Percentiles rank a stretch among this genome's conserved stretches.
phyloP scores from a whole-genome alignment of 2,113 vertebrate genomes.

The Larimichthys polyactis region DNA sequence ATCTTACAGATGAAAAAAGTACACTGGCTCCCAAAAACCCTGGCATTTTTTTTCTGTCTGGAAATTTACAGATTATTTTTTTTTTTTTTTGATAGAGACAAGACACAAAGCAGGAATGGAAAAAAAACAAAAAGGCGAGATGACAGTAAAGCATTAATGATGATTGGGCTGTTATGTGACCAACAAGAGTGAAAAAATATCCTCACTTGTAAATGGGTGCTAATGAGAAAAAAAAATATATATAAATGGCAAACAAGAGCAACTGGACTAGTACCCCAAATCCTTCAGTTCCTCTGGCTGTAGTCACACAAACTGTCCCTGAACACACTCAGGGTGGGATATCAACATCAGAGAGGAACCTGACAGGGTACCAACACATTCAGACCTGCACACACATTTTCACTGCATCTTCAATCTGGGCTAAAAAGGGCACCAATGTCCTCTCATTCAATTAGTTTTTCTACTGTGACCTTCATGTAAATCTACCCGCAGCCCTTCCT shows the following conservation, averaged over 20 bases:
- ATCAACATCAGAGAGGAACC: slow-evolving; percentile 12
- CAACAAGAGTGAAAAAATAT: slow-evolving; percentile 19
- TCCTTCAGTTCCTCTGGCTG: slow-evolving; percentile 35
- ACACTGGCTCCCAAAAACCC: slow-evolving; percentile 24
- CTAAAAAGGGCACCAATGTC: not conserved
- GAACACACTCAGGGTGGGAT: slow-evolving; percentile 1
- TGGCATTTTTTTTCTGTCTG: slow-evolving; percentile 10
- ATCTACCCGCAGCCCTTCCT: not conserved
- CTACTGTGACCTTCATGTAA: not conserved
- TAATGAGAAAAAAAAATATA: slow-evolving; percentile 3
- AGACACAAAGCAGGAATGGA: slow-evolving; percentile 59
- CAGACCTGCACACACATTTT: slow-evolving; percentile 9
- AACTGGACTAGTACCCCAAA: slow-evolving; percentile 26
- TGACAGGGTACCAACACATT: slow-evolving; percentile 35
- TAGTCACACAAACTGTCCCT: slow-evolving; percentile 16
- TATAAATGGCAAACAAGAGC: slow-evolving; percentile 31
- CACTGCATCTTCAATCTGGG: slow-evolving; percentile 16
- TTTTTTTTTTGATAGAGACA: slow-evolving; percentile 14
- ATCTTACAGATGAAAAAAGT: slow-evolving; percentile 47
- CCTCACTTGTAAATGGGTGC: slow-evolving; percentile 9
- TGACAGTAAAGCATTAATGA: not conserved
- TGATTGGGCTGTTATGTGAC: slow-evolving; percentile 15
- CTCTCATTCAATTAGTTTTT: not conserved
- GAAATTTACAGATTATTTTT: slow-evolving; percentile 50
- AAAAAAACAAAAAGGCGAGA: slow-evolving; percentile 24